A percentile compares a stretch with the other conserved stretches of the same genome.
These are phyloP conservation scores for Myrmecophaga tridactyla DNA, from an alignment of 2,113 vertebrate genomes.

Conservation along the genomic window DNA sequence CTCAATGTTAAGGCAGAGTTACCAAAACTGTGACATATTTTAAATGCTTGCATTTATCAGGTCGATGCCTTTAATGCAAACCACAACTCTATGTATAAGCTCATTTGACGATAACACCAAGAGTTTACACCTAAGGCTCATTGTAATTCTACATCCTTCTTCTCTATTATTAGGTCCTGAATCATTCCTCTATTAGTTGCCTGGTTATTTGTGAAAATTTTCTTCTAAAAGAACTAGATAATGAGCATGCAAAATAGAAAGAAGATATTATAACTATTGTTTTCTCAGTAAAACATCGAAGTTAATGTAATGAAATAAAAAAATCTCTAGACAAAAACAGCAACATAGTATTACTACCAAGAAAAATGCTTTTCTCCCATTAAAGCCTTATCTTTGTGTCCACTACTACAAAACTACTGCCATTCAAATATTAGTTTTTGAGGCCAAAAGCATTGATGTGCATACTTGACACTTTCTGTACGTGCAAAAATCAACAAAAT, in stretches of 20 bases:
- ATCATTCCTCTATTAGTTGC: not conserved
- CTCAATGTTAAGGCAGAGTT: not conserved
- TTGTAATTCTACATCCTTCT: not conserved
- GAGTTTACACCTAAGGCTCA: not conserved
- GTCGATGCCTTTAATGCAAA: not conserved
- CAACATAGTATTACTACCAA: not conserved
- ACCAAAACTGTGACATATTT: not conserved
- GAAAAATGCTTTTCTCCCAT: not conserved
- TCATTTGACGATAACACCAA: not conserved
- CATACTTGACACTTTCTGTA: not conserved
- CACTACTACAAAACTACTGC: not conserved
- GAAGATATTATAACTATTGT: not conserved
- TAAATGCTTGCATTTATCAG: not conserved
- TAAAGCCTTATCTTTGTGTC: not conserved
- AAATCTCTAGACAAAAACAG: not conserved
- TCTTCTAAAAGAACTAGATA: not conserved
- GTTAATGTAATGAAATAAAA: not conserved
- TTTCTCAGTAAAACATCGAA: slow-evolving; percentile 36
- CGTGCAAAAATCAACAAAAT: slow-evolving; percentile 35
- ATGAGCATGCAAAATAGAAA: not conserved
- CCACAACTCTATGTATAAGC: not conserved
- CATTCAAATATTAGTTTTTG: not conserved
- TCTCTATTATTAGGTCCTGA: not conserved
- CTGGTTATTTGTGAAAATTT: not conserved
- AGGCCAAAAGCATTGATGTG: not conserved